Evolutionary conservation across 2,888 invertebrate species (phyloP).

Genomic region (Danaus chrysippus): DNA sequence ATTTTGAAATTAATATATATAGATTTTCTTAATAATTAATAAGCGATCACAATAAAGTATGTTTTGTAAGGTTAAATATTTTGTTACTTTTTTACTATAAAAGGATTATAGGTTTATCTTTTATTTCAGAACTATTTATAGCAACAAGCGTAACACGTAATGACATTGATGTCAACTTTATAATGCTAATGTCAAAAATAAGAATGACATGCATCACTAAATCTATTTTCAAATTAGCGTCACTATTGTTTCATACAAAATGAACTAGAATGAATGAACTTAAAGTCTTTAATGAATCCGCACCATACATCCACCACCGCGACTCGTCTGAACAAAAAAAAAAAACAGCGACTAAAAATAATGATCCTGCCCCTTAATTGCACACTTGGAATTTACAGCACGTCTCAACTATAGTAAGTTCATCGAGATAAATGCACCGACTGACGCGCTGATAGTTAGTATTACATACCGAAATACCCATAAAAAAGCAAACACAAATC

Average conservation of each 20-base stretch:
- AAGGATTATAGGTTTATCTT: too few relatives aligned
- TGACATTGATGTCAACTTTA: conserved; percentile 9
- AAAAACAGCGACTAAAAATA: conserved; percentile 65
- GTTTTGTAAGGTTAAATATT: too few relatives aligned
- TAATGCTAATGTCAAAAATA: too few relatives aligned
- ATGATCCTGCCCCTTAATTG: conserved; percentile 63
- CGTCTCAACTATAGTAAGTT: conserved; percentile 59
- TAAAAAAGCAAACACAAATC: conserved; percentile 33
- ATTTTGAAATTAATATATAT: too few relatives aligned
- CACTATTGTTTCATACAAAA: too few relatives aligned
- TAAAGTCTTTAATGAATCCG: conserved; percentile 21
- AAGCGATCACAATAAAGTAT: too few relatives aligned
- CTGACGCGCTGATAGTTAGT: conserved; percentile 50
- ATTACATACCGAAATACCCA: conserved; percentile 39
- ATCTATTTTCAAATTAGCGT: too few relatives aligned
- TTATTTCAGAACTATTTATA: too few relatives aligned
- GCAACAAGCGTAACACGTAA: conserved; percentile 3
- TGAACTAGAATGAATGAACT: neutral
- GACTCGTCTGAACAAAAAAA: conserved; percentile 51
- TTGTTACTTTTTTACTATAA: too few relatives aligned
- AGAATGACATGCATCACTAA: too few relatives aligned
- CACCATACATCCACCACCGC: conserved; percentile 43
- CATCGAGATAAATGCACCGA: conserved; percentile 43
- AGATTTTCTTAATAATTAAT: too few relatives aligned
- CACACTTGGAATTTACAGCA: conserved; percentile 68